phyloP scores from a whole-genome alignment of 2,113 vertebrate genomes.

The Prunella fulvescens region DNA sequence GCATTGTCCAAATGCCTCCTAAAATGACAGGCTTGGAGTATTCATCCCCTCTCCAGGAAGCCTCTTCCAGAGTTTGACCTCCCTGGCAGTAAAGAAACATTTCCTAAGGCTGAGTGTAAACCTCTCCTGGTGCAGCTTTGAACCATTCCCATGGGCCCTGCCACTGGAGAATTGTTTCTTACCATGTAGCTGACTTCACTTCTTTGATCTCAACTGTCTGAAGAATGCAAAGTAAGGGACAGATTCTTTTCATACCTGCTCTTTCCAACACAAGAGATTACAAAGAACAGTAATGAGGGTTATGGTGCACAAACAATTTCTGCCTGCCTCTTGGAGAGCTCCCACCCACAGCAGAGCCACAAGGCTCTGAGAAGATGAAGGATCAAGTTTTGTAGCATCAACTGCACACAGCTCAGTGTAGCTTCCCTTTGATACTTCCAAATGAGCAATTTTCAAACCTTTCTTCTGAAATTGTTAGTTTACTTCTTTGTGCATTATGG shows the following conservation, averaged over 20 bases:
- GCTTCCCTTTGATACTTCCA: not conserved
- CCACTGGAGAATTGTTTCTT: not conserved
- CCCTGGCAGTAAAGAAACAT: not conserved
- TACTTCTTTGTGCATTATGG: not conserved
- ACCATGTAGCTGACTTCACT: not conserved
- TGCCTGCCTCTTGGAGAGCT: not conserved
- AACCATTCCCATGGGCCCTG: accelerated
- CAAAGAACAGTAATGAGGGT: not conserved
- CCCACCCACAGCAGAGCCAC: not conserved
- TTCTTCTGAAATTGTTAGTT: not conserved
- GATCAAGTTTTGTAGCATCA: not conserved
- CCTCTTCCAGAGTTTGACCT: not conserved
- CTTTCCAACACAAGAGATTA: not conserved
- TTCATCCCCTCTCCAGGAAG: not conserved
- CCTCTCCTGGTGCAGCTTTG: not conserved
- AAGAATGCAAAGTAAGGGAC: not conserved
- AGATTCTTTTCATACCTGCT: not conserved
- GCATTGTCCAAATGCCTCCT: not conserved
- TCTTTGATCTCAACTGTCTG: not conserved
- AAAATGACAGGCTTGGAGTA: not conserved
- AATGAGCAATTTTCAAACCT: not conserved
- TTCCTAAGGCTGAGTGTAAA: not conserved
- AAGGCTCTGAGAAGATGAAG: not conserved
- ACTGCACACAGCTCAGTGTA: not conserved
- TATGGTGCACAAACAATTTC: not conserved